These are phyloP conservation scores for Phortica magna DNA, from an alignment of 2,888 invertebrate genomes.

Conservation along the genomic window DNA sequence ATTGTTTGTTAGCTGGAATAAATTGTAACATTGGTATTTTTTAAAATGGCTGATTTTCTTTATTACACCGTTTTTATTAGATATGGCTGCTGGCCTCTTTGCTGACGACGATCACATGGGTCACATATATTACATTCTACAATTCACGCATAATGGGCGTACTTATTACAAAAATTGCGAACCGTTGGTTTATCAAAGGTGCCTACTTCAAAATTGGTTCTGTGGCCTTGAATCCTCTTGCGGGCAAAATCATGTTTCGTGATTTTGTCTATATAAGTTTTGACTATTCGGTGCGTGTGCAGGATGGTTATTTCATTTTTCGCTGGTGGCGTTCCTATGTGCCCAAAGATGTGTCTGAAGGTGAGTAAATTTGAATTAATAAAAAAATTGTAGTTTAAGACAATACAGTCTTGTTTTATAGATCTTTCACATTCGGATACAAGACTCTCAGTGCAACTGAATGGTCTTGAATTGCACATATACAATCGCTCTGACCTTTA, in stretches of 20 bases:
- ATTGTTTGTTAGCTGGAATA: background rate
- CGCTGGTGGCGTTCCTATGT: conserved; percentile 98
- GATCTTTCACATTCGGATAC: conserved; percentile 97
- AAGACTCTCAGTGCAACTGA: conserved; percentile 91
- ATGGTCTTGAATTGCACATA: conserved; percentile 96
- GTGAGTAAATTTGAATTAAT: conserved; percentile 78
- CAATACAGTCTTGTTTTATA: conserved; percentile 75
- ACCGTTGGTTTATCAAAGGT: conserved; percentile 90
- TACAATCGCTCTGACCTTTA: conserved; percentile 95
- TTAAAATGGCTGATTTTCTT: background rate
- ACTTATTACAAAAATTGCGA: conserved; percentile 91
- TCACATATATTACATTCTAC: conserved; percentile 96
- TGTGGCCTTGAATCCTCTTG: conserved; percentile 94
- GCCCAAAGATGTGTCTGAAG: conserved; percentile 96
- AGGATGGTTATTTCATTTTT: conserved; percentile 98
- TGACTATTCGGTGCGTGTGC: conserved; percentile 94
- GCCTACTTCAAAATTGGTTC: conserved; percentile 96
- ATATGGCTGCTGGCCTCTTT: conserved; percentile 88
- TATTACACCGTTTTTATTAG: conserved; percentile 60
- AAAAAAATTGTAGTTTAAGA: background rate
- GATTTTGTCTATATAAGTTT: conserved; percentile 96
- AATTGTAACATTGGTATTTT: conserved; percentile 1
- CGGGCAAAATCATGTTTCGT: conserved; percentile 99
- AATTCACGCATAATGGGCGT: conserved; percentile 95
- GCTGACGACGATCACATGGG: conserved; percentile 91